Evolutionary conservation across 92 coral and sea anemone species (phyloP).

Genomic region (Montipora capitata): DNA sequence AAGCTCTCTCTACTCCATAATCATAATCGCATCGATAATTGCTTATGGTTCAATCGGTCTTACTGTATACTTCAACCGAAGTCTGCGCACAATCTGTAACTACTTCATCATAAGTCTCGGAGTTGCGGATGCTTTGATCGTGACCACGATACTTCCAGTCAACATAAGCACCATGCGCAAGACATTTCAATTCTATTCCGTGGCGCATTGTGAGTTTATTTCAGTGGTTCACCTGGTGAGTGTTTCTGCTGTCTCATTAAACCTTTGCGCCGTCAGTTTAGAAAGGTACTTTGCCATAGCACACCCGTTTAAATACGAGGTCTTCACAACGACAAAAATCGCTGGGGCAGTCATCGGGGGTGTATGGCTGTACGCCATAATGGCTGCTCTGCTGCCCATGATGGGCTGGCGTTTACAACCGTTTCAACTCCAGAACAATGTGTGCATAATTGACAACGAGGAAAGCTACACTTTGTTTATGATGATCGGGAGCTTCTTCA

Average conservation of each 20-base stretch:
- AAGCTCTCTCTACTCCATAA: slow-evolving; percentile 55
- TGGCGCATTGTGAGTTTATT: slow-evolving; percentile 71
- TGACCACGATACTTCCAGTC: slow-evolving; percentile 76
- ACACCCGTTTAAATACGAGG: slow-evolving; percentile 82
- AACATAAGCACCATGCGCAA: slow-evolving; percentile 64
- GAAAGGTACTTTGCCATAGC: slow-evolving; percentile 84
- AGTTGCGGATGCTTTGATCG: slow-evolving; percentile 77
- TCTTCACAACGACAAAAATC: slow-evolving; percentile 64
- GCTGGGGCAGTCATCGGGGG: slow-evolving; percentile 51
- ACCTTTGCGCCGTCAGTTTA: slow-evolving; percentile 81
- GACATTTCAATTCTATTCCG: slow-evolving; percentile 67
- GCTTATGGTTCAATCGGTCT: slow-evolving; percentile 71
- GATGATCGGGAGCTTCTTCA: slow-evolving; percentile 75
- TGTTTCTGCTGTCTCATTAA: slow-evolving; percentile 78
- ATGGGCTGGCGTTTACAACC: slow-evolving; percentile 82
- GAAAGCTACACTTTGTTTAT: slow-evolving; percentile 71
- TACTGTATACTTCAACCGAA: slow-evolving; percentile 72
- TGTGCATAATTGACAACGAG: slow-evolving; percentile 46
- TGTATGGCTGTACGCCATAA: slow-evolving; percentile 75
- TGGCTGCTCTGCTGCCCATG: slow-evolving; percentile 78
- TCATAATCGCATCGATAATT: slow-evolving; percentile 49
- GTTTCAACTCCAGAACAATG: slow-evolving; percentile 18
- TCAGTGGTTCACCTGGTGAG: slow-evolving; percentile 67
- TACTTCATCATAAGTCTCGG: slow-evolving; percentile 87
- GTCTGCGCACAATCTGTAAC: slow-evolving; percentile 83